Evolutionary conservation across 2,113 vertebrate genomes (phyloP), one percentile per base, ranked within the genome.

Genomic region (Chloropsis cyanopogon): DNA sequence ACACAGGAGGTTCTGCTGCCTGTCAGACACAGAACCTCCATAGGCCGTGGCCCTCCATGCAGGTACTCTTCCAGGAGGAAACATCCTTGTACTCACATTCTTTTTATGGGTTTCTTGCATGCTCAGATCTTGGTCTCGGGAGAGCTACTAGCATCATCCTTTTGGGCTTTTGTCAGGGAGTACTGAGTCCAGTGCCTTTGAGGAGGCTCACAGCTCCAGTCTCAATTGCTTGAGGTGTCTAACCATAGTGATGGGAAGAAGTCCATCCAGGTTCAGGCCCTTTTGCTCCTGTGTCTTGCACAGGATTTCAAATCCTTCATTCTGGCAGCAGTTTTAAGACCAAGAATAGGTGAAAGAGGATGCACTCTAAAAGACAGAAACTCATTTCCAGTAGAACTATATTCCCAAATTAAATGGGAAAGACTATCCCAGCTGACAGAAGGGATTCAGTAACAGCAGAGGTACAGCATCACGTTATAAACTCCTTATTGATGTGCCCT

Each of bases 321-420:
- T 81, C 60, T 54, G 91, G 78, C 69, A 82, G 15, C 41, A 47
- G 10, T 69, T 94, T 86, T 68, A 92, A 88, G 25, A 76, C 24
- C 54, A 86, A 88, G 33, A 79, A 70, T 39, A 57, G 35, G 57
- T 39, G 52, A 85, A 93, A 94, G 64, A 86, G 37, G 37, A 77
- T 14, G 23, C 47, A 28, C 11, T 69, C 33, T 35, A 86, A 54
- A 66, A 90, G n/a, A 25, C 29, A 83, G 35, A 71, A 94, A 77
- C 54, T 87, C 8, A 24, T 78, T 75, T 93, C n/a, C 75, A 61
- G 31, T 24, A 53, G 63, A 84, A 52, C 44, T 71, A 4, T 23
- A 72, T 61, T 71, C 54, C 56, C 68, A 2, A 18, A 37, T 29
- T 29, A 10, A 10, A 31, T 3, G 29, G 15, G 42, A 73, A 81